Evolutionary conservation across 2,888 invertebrate species (phyloP).

Genomic region (Disparrhopalites patrizii): DNA sequence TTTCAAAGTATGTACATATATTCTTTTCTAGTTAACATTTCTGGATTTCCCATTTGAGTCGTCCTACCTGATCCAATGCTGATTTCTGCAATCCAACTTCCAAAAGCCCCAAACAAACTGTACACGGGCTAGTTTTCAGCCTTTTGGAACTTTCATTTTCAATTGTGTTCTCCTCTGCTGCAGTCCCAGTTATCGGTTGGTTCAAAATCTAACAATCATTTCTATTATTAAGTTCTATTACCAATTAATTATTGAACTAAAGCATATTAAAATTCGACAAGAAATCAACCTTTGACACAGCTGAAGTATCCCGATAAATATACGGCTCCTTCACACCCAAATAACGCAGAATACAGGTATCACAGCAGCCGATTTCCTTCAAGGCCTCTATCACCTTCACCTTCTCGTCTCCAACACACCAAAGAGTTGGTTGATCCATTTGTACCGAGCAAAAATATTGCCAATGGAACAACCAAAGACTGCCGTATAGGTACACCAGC

Average conservation of each 20-base stretch:
- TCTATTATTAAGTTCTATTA: background rate
- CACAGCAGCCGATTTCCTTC: slow-evolving; percentile 59
- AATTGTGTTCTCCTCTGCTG: no score
- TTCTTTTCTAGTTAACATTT: no score
- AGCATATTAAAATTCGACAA: slow-evolving; percentile 13
- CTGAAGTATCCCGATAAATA: slow-evolving; percentile 56
- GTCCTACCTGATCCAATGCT: slow-evolving; percentile 56
- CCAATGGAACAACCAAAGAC: no score
- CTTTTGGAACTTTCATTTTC: slow-evolving; percentile 44
- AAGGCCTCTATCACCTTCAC: slow-evolving; percentile 36
- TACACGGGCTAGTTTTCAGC: slow-evolving; percentile 59
- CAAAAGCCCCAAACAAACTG: slow-evolving; percentile 69
- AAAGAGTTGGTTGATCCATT: background rate
- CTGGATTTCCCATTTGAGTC: background rate
- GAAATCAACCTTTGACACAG: background rate
- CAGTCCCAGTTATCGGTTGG: background rate
- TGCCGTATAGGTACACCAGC: no score
- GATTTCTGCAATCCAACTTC: slow-evolving; percentile 58
- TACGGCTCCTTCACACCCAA: slow-evolving; percentile 59
- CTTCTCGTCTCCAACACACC: slow-evolving; percentile 18
- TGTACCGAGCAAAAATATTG: background rate
- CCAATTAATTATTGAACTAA: background rate
- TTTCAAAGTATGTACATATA: no score
- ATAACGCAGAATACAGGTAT: slow-evolving; percentile 66
- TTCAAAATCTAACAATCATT: background rate